Evolutionary conservation across 2,888 invertebrate species (phyloP).

Genomic region (Agrotis ipsilon): DNA sequence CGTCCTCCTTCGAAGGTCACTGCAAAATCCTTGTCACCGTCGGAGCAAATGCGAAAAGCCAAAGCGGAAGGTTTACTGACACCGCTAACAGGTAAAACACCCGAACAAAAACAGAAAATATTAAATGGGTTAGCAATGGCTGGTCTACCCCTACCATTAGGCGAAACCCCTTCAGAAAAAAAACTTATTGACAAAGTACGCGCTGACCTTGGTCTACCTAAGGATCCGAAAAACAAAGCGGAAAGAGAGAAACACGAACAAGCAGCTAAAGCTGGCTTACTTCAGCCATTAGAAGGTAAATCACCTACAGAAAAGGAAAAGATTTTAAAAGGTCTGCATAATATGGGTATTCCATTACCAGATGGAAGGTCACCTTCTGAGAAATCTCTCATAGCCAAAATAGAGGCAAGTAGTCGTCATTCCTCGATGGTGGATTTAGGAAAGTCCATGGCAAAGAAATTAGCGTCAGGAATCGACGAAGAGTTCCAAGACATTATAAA

Average conservation of each 20-base stretch:
- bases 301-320: conserved; percentile 69
- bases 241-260: conserved; percentile 62
- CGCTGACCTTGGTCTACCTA: conserved; percentile 57
- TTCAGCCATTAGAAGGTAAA: conserved; percentile 66
- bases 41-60: conserved; percentile 15
- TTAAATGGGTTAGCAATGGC: conserved; percentile 36
- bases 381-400: conserved; percentile 52
- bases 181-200: conserved; percentile 46
- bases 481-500: conserved; percentile 76
- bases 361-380: conserved; percentile 68
- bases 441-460: conserved; percentile 50
- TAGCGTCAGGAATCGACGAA: conserved; percentile 66
- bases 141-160: conserved; percentile 67
- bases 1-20: conserved; percentile 44
- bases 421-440: conserved; percentile 38
- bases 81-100: background rate
- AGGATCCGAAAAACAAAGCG: conserved; percentile 40
- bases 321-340: conserved; percentile 13
- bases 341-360: conserved; percentile 53
- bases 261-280: conserved; percentile 48
- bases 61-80: conserved; percentile 14
- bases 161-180: conserved; percentile 66
- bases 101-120: background rate
- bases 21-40: background rate
- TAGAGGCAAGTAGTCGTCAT: conserved; percentile 27